Evolutionary conservation across 2,797 vertebrate genomes (phyloP).

Genomic region (Orestias chungarensis): DNA sequence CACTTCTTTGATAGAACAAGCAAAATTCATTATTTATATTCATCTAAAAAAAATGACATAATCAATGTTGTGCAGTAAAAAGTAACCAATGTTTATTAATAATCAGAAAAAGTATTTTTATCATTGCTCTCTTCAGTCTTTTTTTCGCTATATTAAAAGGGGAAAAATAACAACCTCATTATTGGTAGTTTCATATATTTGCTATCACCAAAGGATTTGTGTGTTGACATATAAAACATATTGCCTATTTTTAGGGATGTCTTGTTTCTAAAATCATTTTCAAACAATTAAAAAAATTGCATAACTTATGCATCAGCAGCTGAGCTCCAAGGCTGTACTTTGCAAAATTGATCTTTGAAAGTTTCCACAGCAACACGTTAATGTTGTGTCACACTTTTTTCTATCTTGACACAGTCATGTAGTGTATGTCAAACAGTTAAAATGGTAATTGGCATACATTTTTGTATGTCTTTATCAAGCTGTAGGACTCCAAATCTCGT

Average conservation of each 20-base stretch:
- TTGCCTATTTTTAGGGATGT: neutral
- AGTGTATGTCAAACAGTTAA: too few relatives aligned
- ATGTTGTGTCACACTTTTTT: neutral
- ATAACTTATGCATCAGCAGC: neutral
- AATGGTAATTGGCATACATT: too few relatives aligned
- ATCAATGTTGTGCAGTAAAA: too few relatives aligned
- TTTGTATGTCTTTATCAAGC: too few relatives aligned
- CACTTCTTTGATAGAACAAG: too few relatives aligned
- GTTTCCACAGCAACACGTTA: neutral
- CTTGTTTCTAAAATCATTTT: too few relatives aligned
- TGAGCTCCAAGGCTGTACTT: neutral
- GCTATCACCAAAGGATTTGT: neutral
- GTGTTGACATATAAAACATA: neutral
- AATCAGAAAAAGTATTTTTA: too few relatives aligned
- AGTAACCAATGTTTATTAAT: too few relatives aligned
- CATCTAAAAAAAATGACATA: too few relatives aligned
- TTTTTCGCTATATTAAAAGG: neutral
- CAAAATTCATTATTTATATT: too few relatives aligned
- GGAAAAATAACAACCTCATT: neutral
- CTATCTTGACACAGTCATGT: neutral
- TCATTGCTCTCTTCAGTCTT: slow-evolving; percentile 1
- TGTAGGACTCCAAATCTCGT: too few relatives aligned
- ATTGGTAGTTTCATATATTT: neutral
- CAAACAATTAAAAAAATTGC: too few relatives aligned
- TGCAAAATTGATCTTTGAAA: neutral